These are phyloP conservation scores for Anguilla japonica DNA, from an alignment of 2,113 vertebrate genomes.

Conservation along the genomic window DNA sequence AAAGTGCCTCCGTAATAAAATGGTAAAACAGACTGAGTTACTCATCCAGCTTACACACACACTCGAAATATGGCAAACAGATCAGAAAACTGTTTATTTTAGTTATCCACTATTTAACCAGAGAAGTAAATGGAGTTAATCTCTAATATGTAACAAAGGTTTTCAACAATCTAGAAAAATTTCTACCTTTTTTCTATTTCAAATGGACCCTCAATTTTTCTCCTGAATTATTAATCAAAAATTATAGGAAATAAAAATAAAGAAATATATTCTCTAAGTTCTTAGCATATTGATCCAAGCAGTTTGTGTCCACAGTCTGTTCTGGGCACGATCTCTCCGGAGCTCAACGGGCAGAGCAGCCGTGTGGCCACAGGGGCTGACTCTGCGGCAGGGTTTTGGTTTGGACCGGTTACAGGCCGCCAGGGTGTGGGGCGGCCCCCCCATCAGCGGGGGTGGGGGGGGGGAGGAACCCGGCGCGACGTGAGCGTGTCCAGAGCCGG, in stretches of 20 bases:
- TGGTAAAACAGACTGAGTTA: neutral
- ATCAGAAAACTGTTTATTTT: neutral
- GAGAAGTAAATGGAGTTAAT: neutral
- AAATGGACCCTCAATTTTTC: neutral
- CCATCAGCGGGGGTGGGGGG: neutral
- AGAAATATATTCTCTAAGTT: too few species aligned
- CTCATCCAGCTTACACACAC: neutral
- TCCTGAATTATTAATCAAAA: neutral
- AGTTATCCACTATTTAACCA: neutral
- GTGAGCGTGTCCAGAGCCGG: neutral
- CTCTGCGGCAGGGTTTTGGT: too few species aligned
- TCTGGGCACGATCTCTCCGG: neutral
- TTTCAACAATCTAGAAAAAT: neutral
- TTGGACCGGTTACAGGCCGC: too few species aligned
- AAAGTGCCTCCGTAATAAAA: neutral
- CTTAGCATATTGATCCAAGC: too few species aligned
- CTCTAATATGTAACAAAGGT: too few species aligned
- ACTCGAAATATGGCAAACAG: neutral
- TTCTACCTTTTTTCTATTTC: neutral
- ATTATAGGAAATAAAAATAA: too few species aligned
- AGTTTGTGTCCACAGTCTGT: neutral
- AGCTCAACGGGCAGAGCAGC: too few species aligned
- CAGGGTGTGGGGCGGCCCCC: too few species aligned
- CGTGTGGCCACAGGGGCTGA: too few species aligned
- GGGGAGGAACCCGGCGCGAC: too few species aligned